phyloP scores from a whole-genome alignment of 2,888 invertebrate species.

The Platycheirus rosarum region DNA sequence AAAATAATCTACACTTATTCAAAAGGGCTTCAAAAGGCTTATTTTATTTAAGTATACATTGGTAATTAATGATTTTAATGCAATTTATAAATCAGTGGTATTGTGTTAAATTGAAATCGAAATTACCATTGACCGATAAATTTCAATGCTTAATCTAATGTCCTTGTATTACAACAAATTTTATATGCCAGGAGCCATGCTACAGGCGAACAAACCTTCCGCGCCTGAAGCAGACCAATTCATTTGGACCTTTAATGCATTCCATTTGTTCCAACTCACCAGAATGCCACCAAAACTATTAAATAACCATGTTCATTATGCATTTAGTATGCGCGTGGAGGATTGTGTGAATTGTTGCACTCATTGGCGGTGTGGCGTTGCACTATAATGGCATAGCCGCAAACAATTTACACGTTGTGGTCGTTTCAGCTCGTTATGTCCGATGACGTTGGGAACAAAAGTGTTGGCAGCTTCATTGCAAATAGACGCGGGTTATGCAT shows the following conservation, averaged over 20 bases:
- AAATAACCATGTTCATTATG: conserved; percentile 57
- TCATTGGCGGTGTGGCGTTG: not conserved
- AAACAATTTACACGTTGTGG: conserved; percentile 69
- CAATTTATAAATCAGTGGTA: not conserved
- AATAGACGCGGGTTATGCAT: conserved; percentile 47
- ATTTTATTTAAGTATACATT: not conserved
- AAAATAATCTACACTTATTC: no score
- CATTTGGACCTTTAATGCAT: conserved; percentile 39
- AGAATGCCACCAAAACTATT: conserved; percentile 69
- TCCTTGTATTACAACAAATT: conserved; percentile 46
- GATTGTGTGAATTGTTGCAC: conserved; percentile 72
- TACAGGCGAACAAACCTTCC: conserved; percentile 9
- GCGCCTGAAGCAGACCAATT: conserved; percentile 35
- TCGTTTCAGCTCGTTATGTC: conserved; percentile 45
- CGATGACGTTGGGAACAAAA: conserved; percentile 51
- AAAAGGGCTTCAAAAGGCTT: no score
- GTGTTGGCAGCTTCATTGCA: conserved; percentile 25
- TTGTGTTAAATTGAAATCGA: not conserved
- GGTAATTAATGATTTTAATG: not conserved
- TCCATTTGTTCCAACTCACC: conserved; percentile 29
- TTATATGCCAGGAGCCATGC: conserved; percentile 20
- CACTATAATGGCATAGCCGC: conserved; percentile 48
- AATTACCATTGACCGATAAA: conserved; percentile 14
- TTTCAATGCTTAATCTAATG: conserved; percentile 52
- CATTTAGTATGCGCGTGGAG: conserved; percentile 34